phyloP scores from a whole-genome alignment of 2,888 invertebrate genomes.

The Tethea ocularis region DNA sequence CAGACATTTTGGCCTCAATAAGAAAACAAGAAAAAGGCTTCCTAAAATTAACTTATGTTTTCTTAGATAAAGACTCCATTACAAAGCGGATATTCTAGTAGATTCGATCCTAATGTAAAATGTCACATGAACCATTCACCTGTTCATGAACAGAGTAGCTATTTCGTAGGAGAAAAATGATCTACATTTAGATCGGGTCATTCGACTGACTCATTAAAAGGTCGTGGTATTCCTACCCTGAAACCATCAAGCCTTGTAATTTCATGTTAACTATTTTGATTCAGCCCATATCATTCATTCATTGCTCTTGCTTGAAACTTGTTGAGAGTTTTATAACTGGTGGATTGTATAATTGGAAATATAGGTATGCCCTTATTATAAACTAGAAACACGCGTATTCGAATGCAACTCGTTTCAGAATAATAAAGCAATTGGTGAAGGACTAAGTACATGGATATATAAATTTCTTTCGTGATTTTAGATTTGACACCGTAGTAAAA shows the following conservation, averaged over 20 bases:
- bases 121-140: background rate
- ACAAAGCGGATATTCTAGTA: background rate
- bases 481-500: too few species aligned
- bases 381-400: too few species aligned
- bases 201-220: background rate
- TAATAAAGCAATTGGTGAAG: too few species aligned
- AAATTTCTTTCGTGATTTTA: too few species aligned
- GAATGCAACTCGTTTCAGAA: too few species aligned
- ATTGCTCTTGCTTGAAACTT: slow-evolving; percentile 8
- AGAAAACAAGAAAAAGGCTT: background rate
- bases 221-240: background rate
- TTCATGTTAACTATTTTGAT: background rate
- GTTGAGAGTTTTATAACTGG: background rate
- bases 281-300: too few species aligned
- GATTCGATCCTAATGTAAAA: background rate
- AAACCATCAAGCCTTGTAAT: background rate
- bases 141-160: background rate
- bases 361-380: too few species aligned
- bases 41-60: background rate
- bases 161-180: background rate
- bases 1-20: background rate
- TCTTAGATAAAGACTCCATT: background rate
- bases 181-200: slow-evolving; percentile 4
- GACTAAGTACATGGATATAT: too few species aligned
- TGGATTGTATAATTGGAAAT: too few species aligned